Conservation (phyloP, 2,113 vertebrate species). For the Empidonax traillii region DNA sequence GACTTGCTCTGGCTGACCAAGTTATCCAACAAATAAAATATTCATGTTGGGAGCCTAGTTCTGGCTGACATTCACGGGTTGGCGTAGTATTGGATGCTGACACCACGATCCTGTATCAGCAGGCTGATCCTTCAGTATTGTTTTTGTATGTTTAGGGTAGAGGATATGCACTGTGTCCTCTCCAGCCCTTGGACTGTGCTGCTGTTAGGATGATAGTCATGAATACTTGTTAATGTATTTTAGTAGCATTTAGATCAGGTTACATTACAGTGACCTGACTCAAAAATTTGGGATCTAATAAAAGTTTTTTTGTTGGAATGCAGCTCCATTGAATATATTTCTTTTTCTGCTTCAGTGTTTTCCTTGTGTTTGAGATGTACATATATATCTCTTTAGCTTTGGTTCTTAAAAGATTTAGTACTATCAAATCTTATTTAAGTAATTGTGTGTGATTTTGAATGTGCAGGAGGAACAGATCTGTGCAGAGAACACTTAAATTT, state of each 20-base stretch:
- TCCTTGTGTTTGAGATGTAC: background rate
- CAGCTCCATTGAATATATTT: background rate
- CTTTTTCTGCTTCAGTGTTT: background rate
- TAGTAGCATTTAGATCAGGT: background rate
- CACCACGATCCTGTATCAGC: background rate
- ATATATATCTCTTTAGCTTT: background rate
- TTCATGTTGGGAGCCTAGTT: background rate
- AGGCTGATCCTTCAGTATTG: background rate
- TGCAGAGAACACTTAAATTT: background rate
- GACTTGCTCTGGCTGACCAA: background rate
- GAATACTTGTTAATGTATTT: background rate
- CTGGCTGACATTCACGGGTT: background rate
- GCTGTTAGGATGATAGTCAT: background rate
- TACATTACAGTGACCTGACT: background rate
- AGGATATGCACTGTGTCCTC: background rate
- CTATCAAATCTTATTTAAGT: background rate
- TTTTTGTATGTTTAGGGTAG: background rate
- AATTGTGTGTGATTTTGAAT: background rate
- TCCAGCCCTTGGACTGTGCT: background rate
- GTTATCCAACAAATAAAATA: background rate
- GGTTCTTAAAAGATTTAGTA: background rate
- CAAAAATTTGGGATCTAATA: background rate
- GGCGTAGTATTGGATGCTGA: background rate
- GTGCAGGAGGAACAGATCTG: background rate
- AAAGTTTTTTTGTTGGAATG: background rate